Evolutionary conservation across 30 jellyfish, hydroid and myxozoan species (phyloP).

Genomic region (Pelagia noctiluca): DNA sequence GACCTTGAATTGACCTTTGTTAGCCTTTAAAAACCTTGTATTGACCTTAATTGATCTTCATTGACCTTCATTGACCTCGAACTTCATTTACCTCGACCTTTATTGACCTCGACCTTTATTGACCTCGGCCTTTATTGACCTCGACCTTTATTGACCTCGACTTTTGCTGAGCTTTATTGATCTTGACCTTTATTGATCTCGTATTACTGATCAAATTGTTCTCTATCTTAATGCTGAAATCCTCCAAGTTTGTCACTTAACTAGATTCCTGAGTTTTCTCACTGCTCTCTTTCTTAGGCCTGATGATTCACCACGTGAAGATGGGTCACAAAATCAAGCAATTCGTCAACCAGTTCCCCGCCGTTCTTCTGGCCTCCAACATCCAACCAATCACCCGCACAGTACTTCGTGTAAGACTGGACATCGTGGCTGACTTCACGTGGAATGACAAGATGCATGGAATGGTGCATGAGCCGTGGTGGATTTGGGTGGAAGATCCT

Average conservation of each 20-base stretch:
- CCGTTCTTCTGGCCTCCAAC: slow-evolving; percentile 75
- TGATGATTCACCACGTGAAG: slow-evolving; percentile 81
- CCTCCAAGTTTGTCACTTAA: neutral
- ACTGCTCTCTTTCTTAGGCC: slow-evolving; percentile 69
- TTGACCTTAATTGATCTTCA: no score
- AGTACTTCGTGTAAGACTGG: slow-evolving; percentile 90
- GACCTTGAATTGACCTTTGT: no score
- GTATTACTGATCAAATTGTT: no score
- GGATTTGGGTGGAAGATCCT: slow-evolving; percentile 99
- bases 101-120: no score
- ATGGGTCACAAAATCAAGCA: slow-evolving; percentile 89
- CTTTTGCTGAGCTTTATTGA: no score
- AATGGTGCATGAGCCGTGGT: slow-evolving; percentile 92
- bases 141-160: no score
- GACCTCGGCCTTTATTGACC: no score
- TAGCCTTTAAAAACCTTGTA: no score
- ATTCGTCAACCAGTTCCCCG: slow-evolving; percentile 89
- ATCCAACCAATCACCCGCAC: slow-evolving; percentile 98
- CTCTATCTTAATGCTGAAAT: no score
- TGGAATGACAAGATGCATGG: slow-evolving; percentile 99
- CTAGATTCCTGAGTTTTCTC: neutral
- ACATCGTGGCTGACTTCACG: slow-evolving; percentile 82
- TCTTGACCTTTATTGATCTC: no score
- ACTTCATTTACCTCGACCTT: no score
- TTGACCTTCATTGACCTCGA: no score